Evolutionary conservation across 2,113 vertebrate species (phyloP).

Genomic region (Aviceda subcristata): DNA sequence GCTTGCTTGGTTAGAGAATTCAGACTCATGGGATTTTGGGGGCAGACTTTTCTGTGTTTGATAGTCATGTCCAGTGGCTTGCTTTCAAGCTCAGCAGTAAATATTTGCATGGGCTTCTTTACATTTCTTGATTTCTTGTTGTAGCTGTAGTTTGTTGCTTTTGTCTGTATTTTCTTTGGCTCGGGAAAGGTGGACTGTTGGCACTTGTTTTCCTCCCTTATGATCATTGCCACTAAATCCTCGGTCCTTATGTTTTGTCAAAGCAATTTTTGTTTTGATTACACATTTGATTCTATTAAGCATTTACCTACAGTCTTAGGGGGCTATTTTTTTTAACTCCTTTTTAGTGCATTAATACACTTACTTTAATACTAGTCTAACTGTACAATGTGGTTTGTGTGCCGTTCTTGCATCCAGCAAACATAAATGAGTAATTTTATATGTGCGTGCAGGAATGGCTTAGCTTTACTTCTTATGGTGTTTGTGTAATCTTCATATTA

Average conservation of each 20-base stretch:
- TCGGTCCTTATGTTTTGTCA: neutral
- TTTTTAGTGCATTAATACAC: neutral
- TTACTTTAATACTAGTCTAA: neutral
- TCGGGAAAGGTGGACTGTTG: neutral
- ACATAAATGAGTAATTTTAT: neutral
- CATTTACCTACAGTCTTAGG: neutral
- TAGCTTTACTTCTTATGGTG: neutral
- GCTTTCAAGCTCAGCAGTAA: neutral
- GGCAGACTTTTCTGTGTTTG: neutral
- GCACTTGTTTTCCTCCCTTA: neutral
- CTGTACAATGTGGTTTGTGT: neutral
- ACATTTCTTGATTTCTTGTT: neutral
- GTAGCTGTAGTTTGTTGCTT: neutral
- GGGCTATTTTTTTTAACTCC: neutral
- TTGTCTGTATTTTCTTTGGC: slow-evolving; percentile 6
- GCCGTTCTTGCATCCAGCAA: neutral
- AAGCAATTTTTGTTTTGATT: neutral
- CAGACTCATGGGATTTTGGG: neutral
- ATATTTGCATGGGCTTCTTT: slow-evolving; percentile 2
- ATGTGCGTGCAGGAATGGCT: fast-evolving
- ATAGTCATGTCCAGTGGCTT: neutral
- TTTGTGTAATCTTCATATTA: neutral
- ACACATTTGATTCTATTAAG: neutral
- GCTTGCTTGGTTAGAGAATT: neutral
- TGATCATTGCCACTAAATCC: neutral